Base-by-base conservation (phyloP, 2,888 invertebrate species). In the Cephalotes varians region DNA sequence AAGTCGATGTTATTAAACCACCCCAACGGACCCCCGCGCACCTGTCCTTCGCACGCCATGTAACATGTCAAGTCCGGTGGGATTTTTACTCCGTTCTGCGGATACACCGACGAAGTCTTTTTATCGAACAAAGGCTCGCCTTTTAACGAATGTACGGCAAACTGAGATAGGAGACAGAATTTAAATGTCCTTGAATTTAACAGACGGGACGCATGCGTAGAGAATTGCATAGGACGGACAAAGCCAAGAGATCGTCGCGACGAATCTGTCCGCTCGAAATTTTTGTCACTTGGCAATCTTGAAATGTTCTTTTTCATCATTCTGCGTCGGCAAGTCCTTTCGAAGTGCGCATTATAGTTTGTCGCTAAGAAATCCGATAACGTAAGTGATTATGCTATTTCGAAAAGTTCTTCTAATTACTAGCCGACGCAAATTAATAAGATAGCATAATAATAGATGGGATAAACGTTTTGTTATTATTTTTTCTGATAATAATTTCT, bases 1-100 rank as follows among this genome's bases (percentile, higher is more conserved):
- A 92, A 92, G 91, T 92, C 88, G 86, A 76, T 73, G 88, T 85
- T 90, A 92, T 92, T 90, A 90, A 88, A 73, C 85, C 79, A 62
- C 69, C 86, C 82, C 77, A 73, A 71, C 69, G 71, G 47, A 64
- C 37, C 77, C 79, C 71, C 85, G 73, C 83, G 82, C 89, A 90
- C 91, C 89, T 91, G 90, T 87, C 82, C 84, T 89, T 88, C 79
- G 81, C 85, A 81, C 86, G 83, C 54, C 83, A 83, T 54, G 69
- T 81, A 86, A 90, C 84, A 81, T 73, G 84, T 86, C 82, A 49
- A 77, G 72, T 77, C 77, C 71, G 49, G 64, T 65, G 79, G 77
- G 85, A 86, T 85, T 86, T 86, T 85, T 76, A 85, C 76, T 79
- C 77, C 72, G 79, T 79, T 76, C 65, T 74, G 64, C 51, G 34